Evolutionary conservation across 2,888 invertebrate species (phyloP), one percentile per base, ranked within the genome.

Genomic region (Cerceris ruficornis): DNA sequence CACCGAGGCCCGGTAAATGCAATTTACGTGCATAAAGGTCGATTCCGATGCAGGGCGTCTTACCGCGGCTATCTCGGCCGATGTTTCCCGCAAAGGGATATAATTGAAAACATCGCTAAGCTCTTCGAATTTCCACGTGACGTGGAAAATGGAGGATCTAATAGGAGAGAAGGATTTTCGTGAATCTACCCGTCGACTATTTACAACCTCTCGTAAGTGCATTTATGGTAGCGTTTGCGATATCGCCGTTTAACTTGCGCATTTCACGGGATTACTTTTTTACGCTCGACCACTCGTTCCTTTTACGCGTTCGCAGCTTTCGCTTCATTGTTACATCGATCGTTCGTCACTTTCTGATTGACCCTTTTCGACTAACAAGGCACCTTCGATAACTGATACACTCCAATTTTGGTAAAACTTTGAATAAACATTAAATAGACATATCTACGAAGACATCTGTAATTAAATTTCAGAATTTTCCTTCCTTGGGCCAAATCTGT

Each of bases 91-190:
- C 49, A 43, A 2, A 65, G 14, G 8, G 59, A 50, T 64, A 49
- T 66, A 75, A 71, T 71, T 72, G 66, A 57, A 72, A 67, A 66
- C 66, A 67, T 72, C 71, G 46, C 60, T 55, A 55, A 49, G 65
- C 57, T 61, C 55, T 41, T 42, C 54, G 39, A n/a, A 41, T 66
- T 72, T 67, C 41, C 39, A 28, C 11, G 13, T 72, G 62, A 75
- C 66, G 60, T 71, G 61, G 8, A 61, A 60, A 28, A 54, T 60
- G 8, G 8, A 28, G 2, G 28, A 28, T 28, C 28, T 28, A 28
- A 28, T 28, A 28, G 28, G 28, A 28, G 28, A 28, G 8, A 28
- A 46, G 14, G 46, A 52, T 52, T 62, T 62, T 62, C 50, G 50
- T 14, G 62, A 62, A 62, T 62, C 39, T 62, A 52, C 62, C 49